Conservation (phyloP, 2,113 vertebrate genomes). For the Dicrurus megarhynchus region DNA sequence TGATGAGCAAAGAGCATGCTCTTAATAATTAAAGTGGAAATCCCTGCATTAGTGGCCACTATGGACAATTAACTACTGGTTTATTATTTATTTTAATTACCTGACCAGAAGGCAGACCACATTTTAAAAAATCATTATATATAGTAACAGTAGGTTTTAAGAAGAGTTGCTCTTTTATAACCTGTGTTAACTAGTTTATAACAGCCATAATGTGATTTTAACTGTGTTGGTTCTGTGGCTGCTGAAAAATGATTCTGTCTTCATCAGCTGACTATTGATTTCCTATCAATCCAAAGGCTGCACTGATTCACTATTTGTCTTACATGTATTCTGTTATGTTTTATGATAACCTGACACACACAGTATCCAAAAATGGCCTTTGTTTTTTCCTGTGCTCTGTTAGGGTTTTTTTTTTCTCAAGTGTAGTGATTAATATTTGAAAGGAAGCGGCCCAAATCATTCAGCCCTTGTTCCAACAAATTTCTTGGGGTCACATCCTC, state of each 20-base stretch:
- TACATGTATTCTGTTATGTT: background rate
- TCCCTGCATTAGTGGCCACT: background rate
- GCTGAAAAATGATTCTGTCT: background rate
- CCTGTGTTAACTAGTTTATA: background rate
- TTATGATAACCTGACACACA: background rate
- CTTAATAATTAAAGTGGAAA: background rate
- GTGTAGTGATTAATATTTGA: background rate
- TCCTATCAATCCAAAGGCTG: background rate
- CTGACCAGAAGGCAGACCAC: background rate
- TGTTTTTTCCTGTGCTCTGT: accelerated
- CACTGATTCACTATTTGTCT: background rate
- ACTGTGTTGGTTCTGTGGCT: background rate
- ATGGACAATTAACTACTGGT: background rate
- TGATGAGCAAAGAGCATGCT: background rate
- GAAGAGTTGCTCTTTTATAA: background rate
- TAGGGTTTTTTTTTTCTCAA: background rate
- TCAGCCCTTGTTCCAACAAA: background rate
- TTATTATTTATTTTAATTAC: conserved; percentile 38
- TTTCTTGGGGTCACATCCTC: background rate
- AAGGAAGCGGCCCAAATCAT: background rate
- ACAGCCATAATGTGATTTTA: background rate
- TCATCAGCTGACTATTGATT: background rate
- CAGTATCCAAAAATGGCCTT: background rate
- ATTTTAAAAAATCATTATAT: background rate
- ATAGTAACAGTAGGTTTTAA: background rate